Percentiles rank a stretch among this genome's conserved stretches.
Evolutionary conservation across 2,113 vertebrate species (phyloP).

Genomic region (Nothobranchius kuhntae): DNA sequence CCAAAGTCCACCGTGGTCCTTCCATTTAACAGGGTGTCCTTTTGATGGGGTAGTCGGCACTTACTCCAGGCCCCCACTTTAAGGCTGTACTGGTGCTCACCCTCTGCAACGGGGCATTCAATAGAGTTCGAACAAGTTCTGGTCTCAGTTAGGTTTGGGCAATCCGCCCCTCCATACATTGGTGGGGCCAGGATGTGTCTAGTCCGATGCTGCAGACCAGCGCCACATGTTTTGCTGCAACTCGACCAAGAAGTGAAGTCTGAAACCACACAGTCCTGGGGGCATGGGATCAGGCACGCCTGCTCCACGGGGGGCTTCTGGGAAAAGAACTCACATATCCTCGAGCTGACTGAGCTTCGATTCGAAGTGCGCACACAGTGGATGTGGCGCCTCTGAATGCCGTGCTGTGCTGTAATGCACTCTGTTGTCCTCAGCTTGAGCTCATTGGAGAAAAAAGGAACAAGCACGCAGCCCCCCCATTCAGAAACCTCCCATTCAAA

Average conservation of each 20-base stretch:
- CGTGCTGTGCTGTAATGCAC: constrained; percentile 93
- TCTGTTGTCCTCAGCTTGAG: constrained; percentile 57
- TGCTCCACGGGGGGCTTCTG: constrained; percentile 85
- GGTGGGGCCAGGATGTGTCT: constrained; percentile 85
- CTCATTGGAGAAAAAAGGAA: constrained; percentile 69
- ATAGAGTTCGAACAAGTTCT: constrained; percentile 74
- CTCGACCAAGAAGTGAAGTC: constrained; percentile 89
- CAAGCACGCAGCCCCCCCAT: constrained; percentile 86
- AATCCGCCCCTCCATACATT: constrained; percentile 87
- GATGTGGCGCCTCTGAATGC: constrained; percentile 85
- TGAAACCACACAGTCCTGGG: constrained; percentile 90
- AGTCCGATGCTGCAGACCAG: constrained; percentile 83
- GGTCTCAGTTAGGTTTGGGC: constrained; percentile 88
- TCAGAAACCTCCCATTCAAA: constrained; percentile 91
- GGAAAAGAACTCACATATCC: constrained; percentile 91
- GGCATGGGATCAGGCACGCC: constrained; percentile 94
- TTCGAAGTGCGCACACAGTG: constrained; percentile 87
- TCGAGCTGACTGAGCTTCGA: constrained; percentile 77
- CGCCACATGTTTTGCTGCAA: constrained; percentile 82
- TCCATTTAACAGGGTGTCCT: constrained; percentile 71
- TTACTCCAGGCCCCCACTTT: constrained; percentile 88
- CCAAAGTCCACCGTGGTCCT: constrained; percentile 82
- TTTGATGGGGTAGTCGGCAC: constrained; percentile 82
- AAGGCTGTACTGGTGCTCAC: constrained; percentile 87
- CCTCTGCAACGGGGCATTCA: constrained; percentile 81